Percentiles rank a stretch among this genome's conserved stretches.
These are phyloP conservation scores for Drosophila bocki DNA, from an alignment of 1,140 invertebrate species.

Conservation along the genomic window DNA sequence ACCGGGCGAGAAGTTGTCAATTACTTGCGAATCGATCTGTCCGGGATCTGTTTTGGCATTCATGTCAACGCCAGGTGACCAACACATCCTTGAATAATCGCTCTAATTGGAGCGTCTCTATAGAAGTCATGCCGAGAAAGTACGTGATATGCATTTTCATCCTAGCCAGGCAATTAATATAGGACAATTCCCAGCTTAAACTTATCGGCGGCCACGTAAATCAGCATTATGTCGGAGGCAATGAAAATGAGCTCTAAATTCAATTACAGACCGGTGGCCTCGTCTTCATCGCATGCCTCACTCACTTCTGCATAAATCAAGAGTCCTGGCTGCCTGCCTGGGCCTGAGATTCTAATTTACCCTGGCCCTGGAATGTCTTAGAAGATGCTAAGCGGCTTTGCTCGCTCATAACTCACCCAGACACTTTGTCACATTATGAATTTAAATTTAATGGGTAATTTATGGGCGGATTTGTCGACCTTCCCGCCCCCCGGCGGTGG, in stretches of 20 bases:
- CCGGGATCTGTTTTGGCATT: constrained; percentile 60
- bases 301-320: constrained; percentile 68
- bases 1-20: constrained; percentile 66
- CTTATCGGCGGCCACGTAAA: constrained; percentile 70
- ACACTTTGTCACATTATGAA: constrained; percentile 74
- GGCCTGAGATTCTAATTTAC: constrained; percentile 58
- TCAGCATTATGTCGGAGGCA: constrained; percentile 76
- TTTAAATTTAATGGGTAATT: constrained; percentile 81
- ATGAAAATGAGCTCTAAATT: constrained; percentile 83
- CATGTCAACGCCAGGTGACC: constrained; percentile 72
- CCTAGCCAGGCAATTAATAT: constrained; percentile 70
- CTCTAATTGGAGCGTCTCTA: constrained; percentile 70
- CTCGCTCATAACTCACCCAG: constrained; percentile 68
- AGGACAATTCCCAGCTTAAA: constrained; percentile 50
- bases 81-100: constrained; percentile 60
- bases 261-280: constrained; percentile 66
- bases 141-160: constrained; percentile 75
- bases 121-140: constrained; percentile 39
- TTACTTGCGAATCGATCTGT: constrained; percentile 65
- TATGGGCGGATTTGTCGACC: constrained; percentile 66
- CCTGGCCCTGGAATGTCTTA: constrained; percentile 57
- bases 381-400: constrained; percentile 78
- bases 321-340: constrained; percentile 14
- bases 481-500: constrained; percentile 8
- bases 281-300: constrained; percentile 38